Percentiles rank a stretch among this genome's conserved stretches.
Evolutionary conservation across 2,797 vertebrate species (phyloP).

Genomic region (Ciconia nigra): DNA sequence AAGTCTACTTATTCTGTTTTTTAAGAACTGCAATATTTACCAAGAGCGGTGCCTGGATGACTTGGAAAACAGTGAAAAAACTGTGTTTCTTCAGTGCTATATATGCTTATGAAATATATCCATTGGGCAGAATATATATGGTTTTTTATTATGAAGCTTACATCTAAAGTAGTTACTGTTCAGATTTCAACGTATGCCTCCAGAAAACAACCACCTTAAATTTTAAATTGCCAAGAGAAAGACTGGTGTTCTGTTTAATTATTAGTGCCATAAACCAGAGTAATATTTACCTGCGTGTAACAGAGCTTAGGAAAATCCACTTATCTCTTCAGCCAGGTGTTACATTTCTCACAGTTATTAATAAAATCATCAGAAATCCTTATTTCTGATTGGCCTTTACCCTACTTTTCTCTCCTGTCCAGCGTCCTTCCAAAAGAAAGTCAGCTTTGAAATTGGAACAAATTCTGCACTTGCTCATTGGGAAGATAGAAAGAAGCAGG

Average conservation of each 20-base stretch:
- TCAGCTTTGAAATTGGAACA: background rate
- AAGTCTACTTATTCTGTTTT: background rate
- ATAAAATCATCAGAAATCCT: conserved; percentile 54
- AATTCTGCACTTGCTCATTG: background rate
- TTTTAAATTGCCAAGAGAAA: conserved; percentile 25
- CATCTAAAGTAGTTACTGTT: background rate
- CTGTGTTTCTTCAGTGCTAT: background rate
- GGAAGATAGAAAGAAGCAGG: background rate
- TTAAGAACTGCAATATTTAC: background rate
- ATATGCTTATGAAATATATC: background rate
- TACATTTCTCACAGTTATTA: conserved; percentile 73
- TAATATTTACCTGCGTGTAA: conserved; percentile 72
- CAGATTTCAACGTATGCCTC: background rate
- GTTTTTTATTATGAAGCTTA: background rate
- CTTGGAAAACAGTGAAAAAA: background rate
- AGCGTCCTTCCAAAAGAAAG: background rate
- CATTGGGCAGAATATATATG: background rate
- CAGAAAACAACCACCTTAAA: conserved; percentile 1
- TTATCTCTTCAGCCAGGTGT: conserved; percentile 76
- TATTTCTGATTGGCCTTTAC: background rate
- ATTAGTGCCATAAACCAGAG: conserved; percentile 73
- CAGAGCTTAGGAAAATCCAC: conserved; percentile 56
- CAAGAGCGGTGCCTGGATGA: background rate
- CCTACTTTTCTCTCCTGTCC: background rate
- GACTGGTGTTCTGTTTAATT: conserved; percentile 73